Evolutionary conservation across 2,113 vertebrate genomes (phyloP).

Genomic region (Lepus americanus): DNA sequence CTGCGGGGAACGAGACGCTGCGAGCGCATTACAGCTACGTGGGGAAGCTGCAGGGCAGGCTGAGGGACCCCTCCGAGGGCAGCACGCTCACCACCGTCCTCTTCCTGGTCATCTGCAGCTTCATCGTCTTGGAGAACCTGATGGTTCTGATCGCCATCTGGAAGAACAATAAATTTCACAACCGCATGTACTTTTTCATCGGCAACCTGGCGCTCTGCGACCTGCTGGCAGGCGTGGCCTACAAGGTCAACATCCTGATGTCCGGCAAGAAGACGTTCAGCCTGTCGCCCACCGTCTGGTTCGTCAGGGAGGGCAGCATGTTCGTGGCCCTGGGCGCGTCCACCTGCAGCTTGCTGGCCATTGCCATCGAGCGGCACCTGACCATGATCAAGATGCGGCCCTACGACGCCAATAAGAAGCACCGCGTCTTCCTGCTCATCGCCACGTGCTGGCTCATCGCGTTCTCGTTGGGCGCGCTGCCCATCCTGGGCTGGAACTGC

Average conservation of each 20-base stretch:
- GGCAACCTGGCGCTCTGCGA: slow-evolving; percentile 98
- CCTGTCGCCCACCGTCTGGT: slow-evolving; percentile 93
- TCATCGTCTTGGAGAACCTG: slow-evolving; percentile 96
- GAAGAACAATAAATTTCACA: slow-evolving; percentile 97
- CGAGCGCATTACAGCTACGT: slow-evolving; percentile 94
- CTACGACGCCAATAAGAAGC: slow-evolving; percentile 95
- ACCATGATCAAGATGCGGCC: slow-evolving; percentile 99
- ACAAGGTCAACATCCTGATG: slow-evolving; percentile 95
- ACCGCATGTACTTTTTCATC: slow-evolving; percentile 99
- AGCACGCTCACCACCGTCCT: slow-evolving; percentile 87
- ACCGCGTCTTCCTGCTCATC: slow-evolving; percentile 96
- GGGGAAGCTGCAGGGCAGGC: slow-evolving; percentile 91
- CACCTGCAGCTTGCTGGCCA: slow-evolving; percentile 96
- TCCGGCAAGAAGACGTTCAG: slow-evolving; percentile 94
- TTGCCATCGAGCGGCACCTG: slow-evolving; percentile 97
- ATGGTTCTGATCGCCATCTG: slow-evolving; percentile 96
- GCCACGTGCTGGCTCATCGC: slow-evolving; percentile 96
- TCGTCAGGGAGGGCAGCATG: slow-evolving; percentile 96
- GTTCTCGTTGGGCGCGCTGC: slow-evolving; percentile 92
- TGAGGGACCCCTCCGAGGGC: slow-evolving; percentile 78
- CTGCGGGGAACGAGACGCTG: slow-evolving; percentile 81
- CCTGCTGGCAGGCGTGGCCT: slow-evolving; percentile 93
- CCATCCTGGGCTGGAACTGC: slow-evolving; percentile 98
- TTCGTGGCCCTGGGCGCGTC: slow-evolving; percentile 96
- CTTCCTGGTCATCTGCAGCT: slow-evolving; percentile 93